Evolutionary conservation across 1,140 invertebrate genomes (phyloP).

Genomic region (Drosophila eugracilis): DNA sequence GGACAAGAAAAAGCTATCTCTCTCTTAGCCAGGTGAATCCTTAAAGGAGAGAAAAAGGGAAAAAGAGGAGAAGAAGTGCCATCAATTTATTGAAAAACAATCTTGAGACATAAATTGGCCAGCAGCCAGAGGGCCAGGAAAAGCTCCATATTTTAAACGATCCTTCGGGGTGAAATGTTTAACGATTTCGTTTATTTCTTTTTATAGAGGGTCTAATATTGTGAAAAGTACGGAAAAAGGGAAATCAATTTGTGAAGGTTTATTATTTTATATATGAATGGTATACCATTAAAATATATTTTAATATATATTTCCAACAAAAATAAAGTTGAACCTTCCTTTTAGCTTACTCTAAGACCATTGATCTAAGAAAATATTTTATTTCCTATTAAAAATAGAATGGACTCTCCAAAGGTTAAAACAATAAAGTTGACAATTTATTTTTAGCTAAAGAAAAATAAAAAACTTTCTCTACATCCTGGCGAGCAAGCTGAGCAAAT

Average conservation of each 20-base stretch:
- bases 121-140: not conserved
- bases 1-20: slow-evolving; percentile 11
- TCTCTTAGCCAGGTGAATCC: slow-evolving; percentile 38
- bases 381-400: not conserved
- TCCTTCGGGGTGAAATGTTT: not conserved
- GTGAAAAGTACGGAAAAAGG: not conserved
- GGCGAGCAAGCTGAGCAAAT: slow-evolving; percentile 28
- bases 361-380: not conserved
- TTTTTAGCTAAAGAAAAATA: slow-evolving; percentile 17
- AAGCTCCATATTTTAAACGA: slow-evolving; percentile 8
- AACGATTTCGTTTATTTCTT: slow-evolving; percentile 1
- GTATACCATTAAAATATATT: no score
- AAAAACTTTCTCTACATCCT: slow-evolving; percentile 14
- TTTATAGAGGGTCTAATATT: not conserved
- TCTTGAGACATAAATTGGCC: slow-evolving; percentile 36
- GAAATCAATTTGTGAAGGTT: not conserved
- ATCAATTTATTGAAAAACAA: slow-evolving; percentile 76
- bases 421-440: slow-evolving; percentile 1
- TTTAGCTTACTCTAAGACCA: no score
- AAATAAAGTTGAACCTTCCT: no score
- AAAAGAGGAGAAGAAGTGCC: slow-evolving; percentile 10
- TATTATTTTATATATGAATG: no score
- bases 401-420: not conserved
- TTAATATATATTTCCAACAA: no score
- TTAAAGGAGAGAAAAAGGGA: slow-evolving; percentile 8